phyloP scores from a whole-genome alignment of 1,140 invertebrate genomes.

The Plectrocnemia conspersa region DNA sequence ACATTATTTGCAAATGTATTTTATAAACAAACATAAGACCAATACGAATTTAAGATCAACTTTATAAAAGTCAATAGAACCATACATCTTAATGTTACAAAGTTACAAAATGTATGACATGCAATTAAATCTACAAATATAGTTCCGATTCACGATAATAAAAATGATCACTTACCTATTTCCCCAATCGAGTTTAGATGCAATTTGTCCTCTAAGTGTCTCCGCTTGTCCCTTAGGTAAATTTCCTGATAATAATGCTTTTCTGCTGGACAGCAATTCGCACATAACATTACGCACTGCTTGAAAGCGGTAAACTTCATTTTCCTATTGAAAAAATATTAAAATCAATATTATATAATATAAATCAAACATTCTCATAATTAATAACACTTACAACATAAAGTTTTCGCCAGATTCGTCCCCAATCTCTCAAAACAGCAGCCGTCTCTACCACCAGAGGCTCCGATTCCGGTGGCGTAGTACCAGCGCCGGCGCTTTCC shows the following conservation, averaged over 20 bases:
- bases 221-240: constrained; percentile 84
- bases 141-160: background rate
- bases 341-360: too few species aligned
- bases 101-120: too few species aligned
- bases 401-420: constrained; percentile 81
- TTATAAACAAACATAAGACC: too few species aligned
- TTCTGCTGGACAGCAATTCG: constrained; percentile 78
- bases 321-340: constrained; percentile 59
- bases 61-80: too few species aligned
- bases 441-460: constrained; percentile 87
- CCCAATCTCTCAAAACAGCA: constrained; percentile 88
- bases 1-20: too few species aligned
- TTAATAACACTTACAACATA: constrained; percentile 77
- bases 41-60: too few species aligned
- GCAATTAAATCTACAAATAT: background rate
- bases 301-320: constrained; percentile 76
- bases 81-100: too few species aligned
- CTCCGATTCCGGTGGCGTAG: constrained; percentile 69
- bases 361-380: too few species aligned
- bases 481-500: constrained; percentile 42
- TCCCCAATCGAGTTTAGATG: constrained; percentile 90
- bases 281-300: constrained; percentile 82
- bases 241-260: constrained; percentile 78
- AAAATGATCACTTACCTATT: constrained; percentile 74
- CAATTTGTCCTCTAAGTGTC: constrained; percentile 80